These are phyloP conservation scores for Oreochromis mossambicus DNA, from an alignment of 2,797 vertebrate genomes.

Conservation along the genomic window DNA sequence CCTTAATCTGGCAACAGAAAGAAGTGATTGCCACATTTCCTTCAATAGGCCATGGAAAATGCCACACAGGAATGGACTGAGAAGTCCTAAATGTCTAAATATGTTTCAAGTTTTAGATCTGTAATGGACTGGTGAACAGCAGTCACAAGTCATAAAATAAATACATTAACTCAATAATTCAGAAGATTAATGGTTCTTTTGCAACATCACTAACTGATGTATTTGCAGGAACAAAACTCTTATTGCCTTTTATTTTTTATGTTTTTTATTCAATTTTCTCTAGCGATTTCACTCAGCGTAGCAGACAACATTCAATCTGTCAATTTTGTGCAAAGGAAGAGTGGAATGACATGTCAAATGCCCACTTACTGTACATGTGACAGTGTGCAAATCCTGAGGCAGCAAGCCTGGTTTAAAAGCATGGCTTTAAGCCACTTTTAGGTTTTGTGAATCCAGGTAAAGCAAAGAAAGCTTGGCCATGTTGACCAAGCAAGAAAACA, in stretches of 20 bases:
- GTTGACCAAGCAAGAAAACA: not conserved
- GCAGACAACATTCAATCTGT: not conserved
- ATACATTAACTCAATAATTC: not conserved
- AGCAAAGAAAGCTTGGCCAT: not conserved
- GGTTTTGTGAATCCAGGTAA: not conserved
- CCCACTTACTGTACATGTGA: not conserved
- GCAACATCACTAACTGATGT: not conserved
- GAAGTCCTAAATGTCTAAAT: not conserved
- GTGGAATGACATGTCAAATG: not conserved
- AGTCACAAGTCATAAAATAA: not conserved
- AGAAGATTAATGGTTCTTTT: not conserved
- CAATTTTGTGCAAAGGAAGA: not conserved
- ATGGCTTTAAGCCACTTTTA: not conserved
- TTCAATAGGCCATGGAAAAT: not conserved
- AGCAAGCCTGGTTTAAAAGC: not conserved
- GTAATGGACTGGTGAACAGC: not conserved
- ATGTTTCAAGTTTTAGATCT: not conserved
- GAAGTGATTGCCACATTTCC: rapidly evolving
- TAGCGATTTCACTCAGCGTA: not conserved
- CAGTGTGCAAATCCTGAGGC: not conserved
- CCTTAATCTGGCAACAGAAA: not conserved
- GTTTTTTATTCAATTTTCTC: not conserved
- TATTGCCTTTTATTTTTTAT: not conserved
- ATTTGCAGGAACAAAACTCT: not conserved
- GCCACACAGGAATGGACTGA: not conserved